Percentiles rank a stretch among this genome's conserved stretches.
Conservation (phyloP, 2,113 vertebrate species). For the Tupaia tana region DNA sequence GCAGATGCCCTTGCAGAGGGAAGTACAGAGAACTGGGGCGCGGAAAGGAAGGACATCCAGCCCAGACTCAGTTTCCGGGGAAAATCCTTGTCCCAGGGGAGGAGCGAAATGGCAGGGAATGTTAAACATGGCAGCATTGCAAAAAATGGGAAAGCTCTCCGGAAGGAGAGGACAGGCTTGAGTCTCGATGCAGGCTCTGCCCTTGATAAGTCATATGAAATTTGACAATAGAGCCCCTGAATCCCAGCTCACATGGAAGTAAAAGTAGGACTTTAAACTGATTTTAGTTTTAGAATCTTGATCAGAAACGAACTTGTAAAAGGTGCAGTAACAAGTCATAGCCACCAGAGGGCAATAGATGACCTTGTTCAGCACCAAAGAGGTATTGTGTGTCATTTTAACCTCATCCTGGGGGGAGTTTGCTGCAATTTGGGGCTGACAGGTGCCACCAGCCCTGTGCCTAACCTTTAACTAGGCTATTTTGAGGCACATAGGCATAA, state of each 20-base stretch:
- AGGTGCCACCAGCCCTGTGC: not conserved
- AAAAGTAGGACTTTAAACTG: not conserved
- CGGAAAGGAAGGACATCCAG: not conserved
- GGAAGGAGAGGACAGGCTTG: not conserved
- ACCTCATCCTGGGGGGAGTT: not conserved
- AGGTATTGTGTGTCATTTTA: not conserved
- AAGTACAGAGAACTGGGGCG: not conserved
- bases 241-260: not conserved
- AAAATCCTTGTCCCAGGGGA: not conserved
- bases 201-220: not conserved
- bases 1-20: not conserved
- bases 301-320: not conserved
- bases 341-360: constrained; percentile 68
- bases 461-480: not conserved
- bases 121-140: not conserved
- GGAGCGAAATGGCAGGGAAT: not conserved
- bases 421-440: not conserved
- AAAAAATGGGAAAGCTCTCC: not conserved
- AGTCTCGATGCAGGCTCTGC: not conserved
- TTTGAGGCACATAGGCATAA: not conserved
- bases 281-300: not conserved
- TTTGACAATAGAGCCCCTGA: not conserved
- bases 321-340: accelerated
- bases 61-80: not conserved
- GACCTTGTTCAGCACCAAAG: constrained; percentile 41